Conservation (phyloP, 2,797 vertebrate genomes). For the Hydrophis major region DNA sequence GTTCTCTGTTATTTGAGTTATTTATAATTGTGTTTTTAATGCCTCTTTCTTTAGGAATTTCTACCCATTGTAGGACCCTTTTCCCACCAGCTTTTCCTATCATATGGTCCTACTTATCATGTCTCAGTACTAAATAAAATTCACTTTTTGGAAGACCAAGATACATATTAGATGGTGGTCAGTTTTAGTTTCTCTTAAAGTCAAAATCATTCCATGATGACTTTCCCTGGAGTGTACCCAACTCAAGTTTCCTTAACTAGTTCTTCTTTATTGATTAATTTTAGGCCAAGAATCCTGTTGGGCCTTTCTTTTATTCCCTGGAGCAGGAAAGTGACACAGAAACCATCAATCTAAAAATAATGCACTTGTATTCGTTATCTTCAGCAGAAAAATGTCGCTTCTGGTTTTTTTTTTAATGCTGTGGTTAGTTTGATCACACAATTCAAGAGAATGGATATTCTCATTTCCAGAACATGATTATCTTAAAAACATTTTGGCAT, state of each 20-base stretch:
- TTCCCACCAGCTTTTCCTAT: background rate
- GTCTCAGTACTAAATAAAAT: background rate
- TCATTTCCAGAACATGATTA: background rate
- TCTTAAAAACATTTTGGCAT: background rate
- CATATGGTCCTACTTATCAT: background rate
- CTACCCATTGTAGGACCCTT: background rate
- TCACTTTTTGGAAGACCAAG: background rate
- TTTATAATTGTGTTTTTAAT: background rate
- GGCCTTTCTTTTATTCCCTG: background rate
- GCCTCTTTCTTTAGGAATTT: background rate
- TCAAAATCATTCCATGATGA: background rate
- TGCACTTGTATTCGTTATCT: background rate
- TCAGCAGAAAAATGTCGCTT: background rate
- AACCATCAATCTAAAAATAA: background rate
- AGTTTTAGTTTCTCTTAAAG: background rate
- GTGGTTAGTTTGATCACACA: background rate
- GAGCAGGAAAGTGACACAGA: background rate
- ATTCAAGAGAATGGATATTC: background rate
- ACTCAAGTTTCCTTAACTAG: background rate
- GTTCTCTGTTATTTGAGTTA: background rate
- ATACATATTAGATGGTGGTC: background rate
- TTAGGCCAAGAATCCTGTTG: background rate
- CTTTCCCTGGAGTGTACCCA: background rate
- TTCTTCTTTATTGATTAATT: background rate
- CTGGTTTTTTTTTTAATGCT: background rate